Percentiles rank a stretch among this genome's conserved stretches.
Conservation (phyloP, 2,797 vertebrate species). For the Loris lydekkerianus region DNA sequence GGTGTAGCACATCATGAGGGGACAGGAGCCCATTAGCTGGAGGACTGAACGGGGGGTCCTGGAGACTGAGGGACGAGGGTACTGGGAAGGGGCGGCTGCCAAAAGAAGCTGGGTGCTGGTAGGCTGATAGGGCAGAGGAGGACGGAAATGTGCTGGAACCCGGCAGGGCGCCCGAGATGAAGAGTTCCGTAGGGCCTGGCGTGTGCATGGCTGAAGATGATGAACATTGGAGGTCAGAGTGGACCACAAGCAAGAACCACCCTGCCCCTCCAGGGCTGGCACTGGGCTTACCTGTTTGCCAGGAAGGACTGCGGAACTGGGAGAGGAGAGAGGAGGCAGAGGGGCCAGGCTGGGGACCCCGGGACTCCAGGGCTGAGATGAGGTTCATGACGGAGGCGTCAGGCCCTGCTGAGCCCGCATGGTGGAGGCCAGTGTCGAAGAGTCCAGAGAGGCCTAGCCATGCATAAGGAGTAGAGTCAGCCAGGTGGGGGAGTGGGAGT, state of each 20-base stretch:
- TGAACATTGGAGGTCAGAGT: neutral
- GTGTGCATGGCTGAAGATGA: conserved; percentile 95
- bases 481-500: too few species aligned
- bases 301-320: conserved; percentile 97
- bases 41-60: conserved; percentile 96
- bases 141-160: conserved; percentile 96
- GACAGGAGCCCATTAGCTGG: conserved; percentile 97
- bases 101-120: conserved; percentile 97
- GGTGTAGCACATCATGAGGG: conserved; percentile 96
- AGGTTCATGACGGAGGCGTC: conserved; percentile 98
- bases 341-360: conserved; percentile 95
- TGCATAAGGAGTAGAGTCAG: conserved; percentile 41
- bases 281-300: conserved; percentile 94
- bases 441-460: conserved; percentile 94
- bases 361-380: conserved; percentile 97
- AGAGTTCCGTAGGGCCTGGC: conserved; percentile 96
- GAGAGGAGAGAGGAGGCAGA: conserved; percentile 97
- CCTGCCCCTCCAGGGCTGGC: neutral
- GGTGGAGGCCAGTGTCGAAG: conserved; percentile 97
- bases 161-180: conserved; percentile 96
- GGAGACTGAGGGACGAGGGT: conserved; percentile 93
- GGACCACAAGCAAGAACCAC: neutral
- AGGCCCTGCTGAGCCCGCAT: conserved; percentile 94
- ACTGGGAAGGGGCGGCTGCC: conserved; percentile 96
- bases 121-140: conserved; percentile 96